Base-by-base conservation (phyloP, 2,797 vertebrate genomes). In the Ctenochaetus hawaiiensis region DNA sequence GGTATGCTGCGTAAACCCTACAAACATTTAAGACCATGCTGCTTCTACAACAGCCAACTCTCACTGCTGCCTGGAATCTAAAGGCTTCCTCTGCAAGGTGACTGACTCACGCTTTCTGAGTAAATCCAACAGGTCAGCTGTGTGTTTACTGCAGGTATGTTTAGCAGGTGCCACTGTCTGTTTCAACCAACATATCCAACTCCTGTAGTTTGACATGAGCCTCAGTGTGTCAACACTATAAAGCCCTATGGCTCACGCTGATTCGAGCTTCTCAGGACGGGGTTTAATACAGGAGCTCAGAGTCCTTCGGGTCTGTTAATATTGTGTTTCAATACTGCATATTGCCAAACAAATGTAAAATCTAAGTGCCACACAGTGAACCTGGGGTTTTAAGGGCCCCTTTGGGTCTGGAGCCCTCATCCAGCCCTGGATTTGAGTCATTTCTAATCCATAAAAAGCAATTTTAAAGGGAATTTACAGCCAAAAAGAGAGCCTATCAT, bases 1-100 rank as follows among this genome's bases (percentile, higher is more conserved):
- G 86, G 87, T 78, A 92, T 89, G 90, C 73, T 66, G 78, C 66
- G 76, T 44, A 79, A 92, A 86, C 14, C 52, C 82, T 84, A 82
- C 81, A 85, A 91, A 90, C 85, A 88, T 87, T 86, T 80, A 80
- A 81, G 85, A 79, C 62, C 75, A 66, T 1, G 62, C 54, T 68
- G 64, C 69, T 65, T 70, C 67, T 49, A 39, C 53, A 53, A 64
- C 79, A 62, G 61, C 66, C 75, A 66, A 76, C 41, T 59, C 72
- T 66, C 65, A 57, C 37, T 72, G 71, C 30, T 3, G 62, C 59
- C 62, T 72, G 18, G 39, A 75, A 62, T 71, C 69, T 16, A 60
- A 59, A 30, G 8, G 23, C 48, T 39, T 75, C 60, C 57, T 82
- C 72, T 72, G 56, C 74, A 73, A 78, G 54, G 66, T 71, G 64